Percentiles rank a stretch among this genome's conserved stretches.
phyloP scores from a whole-genome alignment of 2,888 invertebrate genomes.

The Epistrophe grossulariae region DNA sequence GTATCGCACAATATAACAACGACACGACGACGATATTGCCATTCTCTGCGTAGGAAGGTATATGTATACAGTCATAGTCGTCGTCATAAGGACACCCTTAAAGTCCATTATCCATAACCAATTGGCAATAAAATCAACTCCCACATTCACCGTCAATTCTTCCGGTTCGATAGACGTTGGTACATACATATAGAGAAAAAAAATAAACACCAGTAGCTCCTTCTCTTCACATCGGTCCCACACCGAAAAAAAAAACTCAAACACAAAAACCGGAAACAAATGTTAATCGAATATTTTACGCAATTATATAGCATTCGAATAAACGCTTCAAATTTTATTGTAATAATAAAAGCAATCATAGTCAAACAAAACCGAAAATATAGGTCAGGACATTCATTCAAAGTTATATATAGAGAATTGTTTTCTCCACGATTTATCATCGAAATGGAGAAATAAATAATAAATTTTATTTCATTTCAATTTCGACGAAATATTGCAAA shows the following conservation, averaged over 20 bases:
- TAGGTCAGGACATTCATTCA: slow-evolving; percentile 63
- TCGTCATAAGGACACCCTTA: neutral
- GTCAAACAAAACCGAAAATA: slow-evolving; percentile 55
- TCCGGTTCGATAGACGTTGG: slow-evolving; percentile 34
- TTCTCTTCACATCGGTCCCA: neutral
- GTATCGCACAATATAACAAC: neutral
- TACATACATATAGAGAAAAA: no score
- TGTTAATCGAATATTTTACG: slow-evolving; percentile 73
- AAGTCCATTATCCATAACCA: slow-evolving; percentile 54
- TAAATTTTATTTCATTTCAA: slow-evolving; percentile 74
- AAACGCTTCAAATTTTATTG: slow-evolving; percentile 35
- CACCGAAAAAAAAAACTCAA: neutral
- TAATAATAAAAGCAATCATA: slow-evolving; percentile 70
- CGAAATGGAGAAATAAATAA: slow-evolving; percentile 62
- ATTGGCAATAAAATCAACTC: slow-evolving; percentile 58
- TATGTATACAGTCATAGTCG: neutral
- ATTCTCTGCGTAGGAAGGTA: neutral
- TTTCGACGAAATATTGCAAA: slow-evolving; percentile 68
- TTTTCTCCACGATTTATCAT: slow-evolving; percentile 41
- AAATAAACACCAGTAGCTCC: neutral
- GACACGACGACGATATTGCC: neutral
- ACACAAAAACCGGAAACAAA: slow-evolving; percentile 37
- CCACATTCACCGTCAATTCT: slow-evolving; percentile 42
- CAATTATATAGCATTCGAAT: slow-evolving; percentile 68
- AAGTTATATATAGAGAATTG: slow-evolving; percentile 33